A percentile compares a stretch with the other conserved stretches of the same genome.
These are phyloP conservation scores for Hippocampus kuda DNA, from an alignment of 2,797 vertebrate species.

Conservation along the genomic window DNA sequence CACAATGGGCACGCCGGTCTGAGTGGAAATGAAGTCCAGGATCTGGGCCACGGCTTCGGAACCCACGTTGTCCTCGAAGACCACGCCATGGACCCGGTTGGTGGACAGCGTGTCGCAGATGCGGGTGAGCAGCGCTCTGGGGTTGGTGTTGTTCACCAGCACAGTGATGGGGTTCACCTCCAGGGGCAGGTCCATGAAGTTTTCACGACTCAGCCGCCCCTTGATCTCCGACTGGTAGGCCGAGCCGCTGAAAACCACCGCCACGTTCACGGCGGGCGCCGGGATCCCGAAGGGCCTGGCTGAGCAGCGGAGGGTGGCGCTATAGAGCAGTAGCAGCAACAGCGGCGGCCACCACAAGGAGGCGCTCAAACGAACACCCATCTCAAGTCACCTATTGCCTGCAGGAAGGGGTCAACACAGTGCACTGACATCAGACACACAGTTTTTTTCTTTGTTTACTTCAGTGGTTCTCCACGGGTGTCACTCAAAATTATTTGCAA, in stretches of 20 bases:
- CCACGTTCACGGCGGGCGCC: conserved; percentile 78
- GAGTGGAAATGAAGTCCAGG: conserved; percentile 90
- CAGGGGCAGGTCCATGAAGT: conserved; percentile 90
- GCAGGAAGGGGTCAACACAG: conserved; percentile 10
- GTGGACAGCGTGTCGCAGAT: conserved; percentile 83
- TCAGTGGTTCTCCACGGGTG: background rate
- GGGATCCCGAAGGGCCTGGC: conserved; percentile 63
- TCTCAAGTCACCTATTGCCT: conserved; percentile 75
- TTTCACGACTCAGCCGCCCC: conserved; percentile 79
- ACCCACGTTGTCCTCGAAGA: conserved; percentile 92
- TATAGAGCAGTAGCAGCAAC: conserved; percentile 51
- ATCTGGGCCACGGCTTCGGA: conserved; percentile 94
- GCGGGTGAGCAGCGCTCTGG: conserved; percentile 84
- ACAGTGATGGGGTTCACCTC: conserved; percentile 90
- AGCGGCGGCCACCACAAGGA: conserved; percentile 65
- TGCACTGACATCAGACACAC: conserved; percentile 20
- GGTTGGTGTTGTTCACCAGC: conserved; percentile 89
- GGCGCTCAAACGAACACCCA: conserved; percentile 69
- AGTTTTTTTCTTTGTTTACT: background rate
- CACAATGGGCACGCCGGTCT: conserved; percentile 86
- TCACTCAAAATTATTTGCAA: too few relatives aligned
- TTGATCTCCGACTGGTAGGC: conserved; percentile 78
- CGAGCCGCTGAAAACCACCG: conserved; percentile 87
- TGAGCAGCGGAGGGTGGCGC: conserved; percentile 42
- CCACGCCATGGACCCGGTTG: conserved; percentile 82